These are phyloP conservation scores for Rhyacophila brunnea DNA, from an alignment of 1,140 invertebrate genomes.

Conservation along the genomic window DNA sequence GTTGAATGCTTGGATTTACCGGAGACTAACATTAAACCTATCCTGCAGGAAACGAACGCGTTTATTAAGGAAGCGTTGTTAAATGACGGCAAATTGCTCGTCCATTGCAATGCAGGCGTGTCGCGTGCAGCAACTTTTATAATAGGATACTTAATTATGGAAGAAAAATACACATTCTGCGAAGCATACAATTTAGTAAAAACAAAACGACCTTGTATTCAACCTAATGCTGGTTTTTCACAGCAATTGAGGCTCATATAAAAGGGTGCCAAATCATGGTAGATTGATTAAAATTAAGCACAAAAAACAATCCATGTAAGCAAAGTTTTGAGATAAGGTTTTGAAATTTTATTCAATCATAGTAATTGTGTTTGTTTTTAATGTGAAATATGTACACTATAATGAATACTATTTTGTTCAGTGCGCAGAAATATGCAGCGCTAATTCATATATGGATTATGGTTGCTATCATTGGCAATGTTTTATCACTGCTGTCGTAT, in stretches of 20 bases:
- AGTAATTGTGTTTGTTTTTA: too few species aligned
- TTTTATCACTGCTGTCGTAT: too few species aligned
- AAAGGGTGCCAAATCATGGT: too few species aligned
- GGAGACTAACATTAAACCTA: slow-evolving; percentile 58
- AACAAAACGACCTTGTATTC: slow-evolving; percentile 62
- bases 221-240: slow-evolving; percentile 79
- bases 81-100: slow-evolving; percentile 65
- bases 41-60: slow-evolving; percentile 54
- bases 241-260: slow-evolving; percentile 56
- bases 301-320: too few species aligned
- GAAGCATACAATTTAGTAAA: slow-evolving; percentile 72
- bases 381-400: too few species aligned
- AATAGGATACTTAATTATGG: slow-evolving; percentile 80
- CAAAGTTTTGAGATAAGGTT: too few species aligned
- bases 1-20: slow-evolving; percentile 70
- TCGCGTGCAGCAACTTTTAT: slow-evolving; percentile 82
- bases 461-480: too few species aligned
- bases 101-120: slow-evolving; percentile 91
- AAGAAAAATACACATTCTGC: slow-evolving; percentile 60
- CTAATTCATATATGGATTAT: too few species aligned
- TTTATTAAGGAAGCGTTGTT: slow-evolving; percentile 56
- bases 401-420: too few species aligned
- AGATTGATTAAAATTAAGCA: too few species aligned
- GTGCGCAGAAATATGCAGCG: too few species aligned
- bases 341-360: too few species aligned